These are phyloP conservation scores for Panthera leo DNA, from an alignment of 2,113 vertebrate species.

Conservation along the genomic window DNA sequence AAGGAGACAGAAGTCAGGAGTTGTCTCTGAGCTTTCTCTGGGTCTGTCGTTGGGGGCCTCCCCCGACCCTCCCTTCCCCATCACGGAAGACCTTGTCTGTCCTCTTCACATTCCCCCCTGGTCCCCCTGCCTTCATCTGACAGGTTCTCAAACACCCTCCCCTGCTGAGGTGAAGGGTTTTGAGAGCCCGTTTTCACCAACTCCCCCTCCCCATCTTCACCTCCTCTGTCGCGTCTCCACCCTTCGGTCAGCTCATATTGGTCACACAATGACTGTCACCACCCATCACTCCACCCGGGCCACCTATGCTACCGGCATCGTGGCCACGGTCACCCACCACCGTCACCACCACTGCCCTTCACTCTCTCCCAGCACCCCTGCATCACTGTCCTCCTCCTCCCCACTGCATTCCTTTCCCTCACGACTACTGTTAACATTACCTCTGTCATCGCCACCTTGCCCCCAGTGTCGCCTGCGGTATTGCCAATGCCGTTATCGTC, in stretches of 20 bases:
- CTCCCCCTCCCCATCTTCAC: not conserved
- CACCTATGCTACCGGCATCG: not conserved
- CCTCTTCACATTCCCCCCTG: not conserved
- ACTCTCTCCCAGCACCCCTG: not conserved
- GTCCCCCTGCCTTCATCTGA: not conserved
- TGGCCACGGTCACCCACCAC: not conserved
- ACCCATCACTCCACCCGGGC: not conserved
- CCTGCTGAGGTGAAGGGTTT: not conserved
- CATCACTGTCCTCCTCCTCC: not conserved
- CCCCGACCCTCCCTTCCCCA: accelerated
- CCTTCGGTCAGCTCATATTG: not conserved
- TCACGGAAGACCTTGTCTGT: not conserved
- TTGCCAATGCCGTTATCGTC: not conserved
- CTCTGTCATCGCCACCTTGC: not conserved
- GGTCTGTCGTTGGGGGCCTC: not conserved
- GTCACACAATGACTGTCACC: not conserved
- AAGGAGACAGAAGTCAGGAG: not conserved
- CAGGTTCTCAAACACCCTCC: not conserved
- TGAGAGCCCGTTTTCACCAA: not conserved
- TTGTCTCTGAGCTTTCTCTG: not conserved
- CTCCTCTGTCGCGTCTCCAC: not conserved
- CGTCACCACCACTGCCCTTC: too few relatives aligned
- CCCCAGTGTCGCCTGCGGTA: not conserved
- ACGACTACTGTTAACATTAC: not conserved
- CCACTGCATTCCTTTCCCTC: not conserved